These are phyloP conservation scores for Trichopoda pennipes DNA, from an alignment of 2,888 invertebrate genomes.

Conservation along the genomic window DNA sequence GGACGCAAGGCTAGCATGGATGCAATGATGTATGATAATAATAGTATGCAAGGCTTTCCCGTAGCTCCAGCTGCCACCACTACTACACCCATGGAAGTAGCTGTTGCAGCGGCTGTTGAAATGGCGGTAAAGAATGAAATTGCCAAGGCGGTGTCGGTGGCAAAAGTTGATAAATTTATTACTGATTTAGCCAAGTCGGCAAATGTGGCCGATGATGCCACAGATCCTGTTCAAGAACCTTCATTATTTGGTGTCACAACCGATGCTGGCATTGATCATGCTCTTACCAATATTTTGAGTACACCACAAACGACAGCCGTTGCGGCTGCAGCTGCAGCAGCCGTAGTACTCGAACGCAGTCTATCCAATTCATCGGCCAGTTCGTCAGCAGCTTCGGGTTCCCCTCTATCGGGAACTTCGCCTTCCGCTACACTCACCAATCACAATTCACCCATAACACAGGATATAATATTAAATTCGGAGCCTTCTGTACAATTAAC, in stretches of 20 bases:
- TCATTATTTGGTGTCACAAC: constrained; percentile 68
- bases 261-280: constrained; percentile 76
- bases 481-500: constrained; percentile 78
- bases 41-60: constrained; percentile 76
- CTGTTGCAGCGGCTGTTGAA: constrained; percentile 78
- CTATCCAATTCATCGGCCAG: constrained; percentile 76
- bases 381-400: constrained; percentile 63
- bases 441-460: constrained; percentile 77
- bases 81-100: constrained; percentile 74
- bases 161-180: constrained; percentile 81
- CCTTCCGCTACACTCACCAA: constrained; percentile 73
- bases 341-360: constrained; percentile 79
- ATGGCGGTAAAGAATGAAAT: constrained; percentile 84
- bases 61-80: constrained; percentile 71
- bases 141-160: constrained; percentile 81
- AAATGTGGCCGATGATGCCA: constrained; percentile 71
- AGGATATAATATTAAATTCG: constrained; percentile 81
- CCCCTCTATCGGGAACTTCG: constrained; percentile 70
- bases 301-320: constrained; percentile 64
- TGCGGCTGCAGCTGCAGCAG: constrained; percentile 64
- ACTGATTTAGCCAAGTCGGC: constrained; percentile 76
- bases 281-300: constrained; percentile 76
- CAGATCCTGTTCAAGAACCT: constrained; percentile 71
- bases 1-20: constrained; percentile 77
- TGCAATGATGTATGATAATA: constrained; percentile 77